Base-by-base conservation (phyloP, 2,113 vertebrate genomes). In the Lasiurus borealis region DNA sequence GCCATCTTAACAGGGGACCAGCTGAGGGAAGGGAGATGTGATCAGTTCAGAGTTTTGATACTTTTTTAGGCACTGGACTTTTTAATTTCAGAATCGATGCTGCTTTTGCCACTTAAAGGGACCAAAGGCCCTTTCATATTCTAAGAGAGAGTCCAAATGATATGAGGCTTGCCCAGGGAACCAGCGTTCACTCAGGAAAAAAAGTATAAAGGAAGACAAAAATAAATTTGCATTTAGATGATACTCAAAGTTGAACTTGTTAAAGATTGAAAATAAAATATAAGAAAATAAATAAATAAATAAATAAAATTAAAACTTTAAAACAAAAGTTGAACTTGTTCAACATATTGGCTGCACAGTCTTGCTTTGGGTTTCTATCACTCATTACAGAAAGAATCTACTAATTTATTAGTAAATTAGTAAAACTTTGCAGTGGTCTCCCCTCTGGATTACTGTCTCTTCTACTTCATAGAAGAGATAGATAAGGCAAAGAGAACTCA, bases 71-170 rank as follows among this genome's bases (percentile, higher is more conserved):
- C 36, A 72, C 34, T 59, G 18, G n/a, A 15, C 4, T 16, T 72
- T 92, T 90, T 66, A 72, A 77, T 80, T 90, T 76, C 52, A 78
- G 71, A 87, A 92, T 6, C 6, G 72, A 84, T 11, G 31, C n/a
- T 76, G 34, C 1, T 78, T 90, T 84, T 83, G 40, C 71, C n/a
- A 36, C 64, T 86, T 85, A 86, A 94, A 88, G 46, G 66, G 34
- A 75, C 29, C 11, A 72, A 44, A 91, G 21, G 36, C 71, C 19
- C 21, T 92, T 92, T 92, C 54, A 73, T 92, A 34, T 75, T 76
- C 40, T 57, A 69, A 77, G 62, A 94, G 68, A 73, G 44, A 16
- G 16, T n/a, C 66, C 59, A 10, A 54, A 40, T 34, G 27, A 46
- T 80, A 40, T 46, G 34, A 18, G 18, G 40, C 62, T 64, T 54